Evolutionary conservation across 2,888 invertebrate species (phyloP).

Genomic region (Sympetrum striolatum): DNA sequence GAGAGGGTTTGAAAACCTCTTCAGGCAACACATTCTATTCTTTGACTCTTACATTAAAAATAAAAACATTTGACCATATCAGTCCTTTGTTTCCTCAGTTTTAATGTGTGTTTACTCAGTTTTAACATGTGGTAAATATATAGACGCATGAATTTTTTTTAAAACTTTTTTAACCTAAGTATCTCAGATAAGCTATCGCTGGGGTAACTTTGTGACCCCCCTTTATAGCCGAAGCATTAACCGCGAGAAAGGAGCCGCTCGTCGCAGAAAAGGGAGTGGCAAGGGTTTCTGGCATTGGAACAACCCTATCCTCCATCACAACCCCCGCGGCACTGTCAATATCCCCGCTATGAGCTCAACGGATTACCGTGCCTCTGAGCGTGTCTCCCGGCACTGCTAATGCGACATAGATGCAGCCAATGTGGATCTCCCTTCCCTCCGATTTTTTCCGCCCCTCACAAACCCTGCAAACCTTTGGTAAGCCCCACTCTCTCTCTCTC

Average conservation of each 20-base stretch:
- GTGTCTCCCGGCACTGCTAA: slow-evolving; percentile 14
- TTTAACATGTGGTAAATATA: too few relatives aligned
- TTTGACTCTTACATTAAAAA: too few relatives aligned
- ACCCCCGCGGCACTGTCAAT: slow-evolving; percentile 21
- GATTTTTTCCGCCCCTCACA: background rate
- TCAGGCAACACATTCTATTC: too few relatives aligned
- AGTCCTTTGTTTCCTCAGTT: too few relatives aligned
- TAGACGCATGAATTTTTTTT: too few relatives aligned
- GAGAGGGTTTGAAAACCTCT: too few relatives aligned
- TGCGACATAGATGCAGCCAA: slow-evolving; percentile 21
- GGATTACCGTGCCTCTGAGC: slow-evolving; percentile 18
- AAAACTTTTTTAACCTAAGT: too few relatives aligned
- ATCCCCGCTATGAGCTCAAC: slow-evolving; percentile 20
- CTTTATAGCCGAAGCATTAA: too few relatives aligned
- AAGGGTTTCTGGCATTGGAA: background rate
- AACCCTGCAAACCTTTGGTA: background rate
- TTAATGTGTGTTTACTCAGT: too few relatives aligned
- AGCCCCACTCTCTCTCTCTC: background rate
- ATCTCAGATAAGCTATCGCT: too few relatives aligned
- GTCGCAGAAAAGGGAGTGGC: background rate
- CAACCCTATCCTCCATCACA: background rate
- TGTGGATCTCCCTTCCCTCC: background rate
- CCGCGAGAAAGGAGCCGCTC: background rate
- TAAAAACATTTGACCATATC: too few relatives aligned
- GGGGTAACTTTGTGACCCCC: too few relatives aligned